Percentiles rank a stretch among this genome's conserved stretches.
Conservation (phyloP, 2,797 vertebrate genomes). For the Linurgus olivaceus region DNA sequence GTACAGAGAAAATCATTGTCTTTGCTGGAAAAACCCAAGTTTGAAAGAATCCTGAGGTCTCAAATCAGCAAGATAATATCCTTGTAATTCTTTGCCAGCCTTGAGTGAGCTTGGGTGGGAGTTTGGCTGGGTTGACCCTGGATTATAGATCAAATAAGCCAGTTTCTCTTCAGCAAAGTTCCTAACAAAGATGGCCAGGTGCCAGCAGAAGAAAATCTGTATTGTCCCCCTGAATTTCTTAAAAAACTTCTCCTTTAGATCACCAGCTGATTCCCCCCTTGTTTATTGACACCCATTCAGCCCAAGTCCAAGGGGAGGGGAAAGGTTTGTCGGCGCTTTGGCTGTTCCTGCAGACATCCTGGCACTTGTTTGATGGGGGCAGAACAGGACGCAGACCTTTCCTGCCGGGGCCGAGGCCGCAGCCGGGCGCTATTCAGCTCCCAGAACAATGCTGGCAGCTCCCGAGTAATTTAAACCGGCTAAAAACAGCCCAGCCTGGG, state of each 20-base stretch:
- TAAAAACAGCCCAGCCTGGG: background rate
- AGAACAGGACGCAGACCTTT: conserved; percentile 1
- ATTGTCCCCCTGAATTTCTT: background rate
- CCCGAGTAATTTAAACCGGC: background rate
- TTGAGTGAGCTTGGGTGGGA: background rate
- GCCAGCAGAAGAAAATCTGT: background rate
- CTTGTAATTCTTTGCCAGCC: background rate
- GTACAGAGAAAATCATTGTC: background rate
- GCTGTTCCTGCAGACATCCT: background rate
- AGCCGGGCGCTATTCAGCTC: background rate
- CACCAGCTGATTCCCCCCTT: background rate
- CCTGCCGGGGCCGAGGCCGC: background rate
- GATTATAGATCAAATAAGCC: background rate
- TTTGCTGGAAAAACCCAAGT: background rate
- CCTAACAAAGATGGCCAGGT: background rate
- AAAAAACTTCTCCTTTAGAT: background rate
- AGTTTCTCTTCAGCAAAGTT: background rate
- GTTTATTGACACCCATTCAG: background rate
- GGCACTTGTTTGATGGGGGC: background rate
- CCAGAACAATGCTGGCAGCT: conserved; percentile 45
- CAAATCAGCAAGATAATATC: background rate
- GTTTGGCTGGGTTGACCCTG: background rate
- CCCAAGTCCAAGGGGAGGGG: background rate
- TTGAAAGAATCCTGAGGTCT: background rate
- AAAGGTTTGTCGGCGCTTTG: fast-evolving